Percentiles rank a stretch among this genome's conserved stretches.
phyloP scores from a whole-genome alignment of 2,888 invertebrate species.

The Empis livida region DNA sequence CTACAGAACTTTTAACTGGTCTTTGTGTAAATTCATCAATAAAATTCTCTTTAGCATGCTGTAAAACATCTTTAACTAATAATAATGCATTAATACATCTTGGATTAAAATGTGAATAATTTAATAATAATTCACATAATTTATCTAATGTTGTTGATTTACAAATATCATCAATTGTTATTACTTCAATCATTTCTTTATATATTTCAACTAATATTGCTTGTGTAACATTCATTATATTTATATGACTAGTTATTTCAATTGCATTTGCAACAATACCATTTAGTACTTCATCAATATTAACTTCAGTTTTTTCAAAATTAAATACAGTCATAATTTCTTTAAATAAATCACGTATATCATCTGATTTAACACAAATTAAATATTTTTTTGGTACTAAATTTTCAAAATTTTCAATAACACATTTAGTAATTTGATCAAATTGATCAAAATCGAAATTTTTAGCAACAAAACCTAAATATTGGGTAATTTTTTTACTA shows the following conservation, averaged over 20 bases:
- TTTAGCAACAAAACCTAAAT: conserved; percentile 29
- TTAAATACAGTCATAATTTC: background rate
- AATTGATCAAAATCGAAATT: conserved; percentile 26
- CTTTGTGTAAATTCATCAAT: background rate
- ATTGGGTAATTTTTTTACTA: conserved; percentile 25
- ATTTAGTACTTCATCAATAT: background rate
- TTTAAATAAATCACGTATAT: conserved; percentile 7
- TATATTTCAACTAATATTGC: background rate
- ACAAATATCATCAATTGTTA: background rate
- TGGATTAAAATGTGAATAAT: background rate
- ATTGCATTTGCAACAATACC: background rate
- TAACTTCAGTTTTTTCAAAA: background rate
- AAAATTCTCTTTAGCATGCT: background rate
- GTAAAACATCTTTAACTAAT: background rate
- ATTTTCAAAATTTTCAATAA: conserved; percentile 24
- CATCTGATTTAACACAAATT: conserved; percentile 17
- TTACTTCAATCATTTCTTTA: background rate
- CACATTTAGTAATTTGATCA: conserved; percentile 26
- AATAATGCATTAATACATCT: background rate
- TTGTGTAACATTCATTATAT: background rate
- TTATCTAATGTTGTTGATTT: background rate
- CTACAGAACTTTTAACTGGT: background rate
- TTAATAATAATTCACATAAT: background rate
- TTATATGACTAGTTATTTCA: background rate
- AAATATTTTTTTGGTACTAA: conserved; percentile 30